Conservation (phyloP, 2,113 vertebrate genomes). For the Sander lucioperca region DNA sequence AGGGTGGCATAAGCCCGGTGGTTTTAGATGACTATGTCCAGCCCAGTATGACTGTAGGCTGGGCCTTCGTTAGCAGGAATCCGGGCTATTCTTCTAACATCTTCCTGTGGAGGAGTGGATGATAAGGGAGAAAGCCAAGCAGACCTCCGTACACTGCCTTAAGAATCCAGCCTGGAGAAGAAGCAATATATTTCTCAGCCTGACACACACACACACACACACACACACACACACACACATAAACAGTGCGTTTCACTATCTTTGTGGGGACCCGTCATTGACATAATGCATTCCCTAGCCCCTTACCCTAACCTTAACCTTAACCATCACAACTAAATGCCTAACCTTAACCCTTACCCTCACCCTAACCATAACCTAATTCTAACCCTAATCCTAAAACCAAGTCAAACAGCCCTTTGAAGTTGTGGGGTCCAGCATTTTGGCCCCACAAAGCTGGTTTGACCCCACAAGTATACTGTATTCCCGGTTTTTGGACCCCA, state of each 20-base stretch:
- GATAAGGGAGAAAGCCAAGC: conserved; percentile 37
- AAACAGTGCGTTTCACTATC: neutral
- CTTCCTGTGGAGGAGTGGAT: conserved; percentile 34
- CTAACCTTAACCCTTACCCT: no score
- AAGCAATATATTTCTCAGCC: conserved; percentile 56
- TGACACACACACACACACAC: conserved; percentile 11
- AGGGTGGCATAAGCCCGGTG: conserved; percentile 14
- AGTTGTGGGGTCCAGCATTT: no score
- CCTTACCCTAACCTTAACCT: no score
- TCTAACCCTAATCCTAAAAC: no score
- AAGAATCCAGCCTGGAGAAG: conserved; percentile 34
- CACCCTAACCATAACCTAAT: no score
- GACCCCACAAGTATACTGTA: no score
- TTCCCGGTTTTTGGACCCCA: no score
- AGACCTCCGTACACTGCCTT: conserved; percentile 23
- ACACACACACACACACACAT: conserved; percentile 18
- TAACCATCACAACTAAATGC: no score
- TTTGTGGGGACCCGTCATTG: no score
- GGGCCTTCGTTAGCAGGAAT: conserved; percentile 23
- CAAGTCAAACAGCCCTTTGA: no score
- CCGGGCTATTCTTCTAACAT: conserved; percentile 7
- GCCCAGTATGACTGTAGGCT: conserved; percentile 12
- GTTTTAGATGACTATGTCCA: conserved; percentile 17
- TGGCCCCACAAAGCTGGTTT: no score
- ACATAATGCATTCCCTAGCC: no score